Conservation (phyloP, 2,888 invertebrate species). For the Xanthostigma xanthostigma region DNA sequence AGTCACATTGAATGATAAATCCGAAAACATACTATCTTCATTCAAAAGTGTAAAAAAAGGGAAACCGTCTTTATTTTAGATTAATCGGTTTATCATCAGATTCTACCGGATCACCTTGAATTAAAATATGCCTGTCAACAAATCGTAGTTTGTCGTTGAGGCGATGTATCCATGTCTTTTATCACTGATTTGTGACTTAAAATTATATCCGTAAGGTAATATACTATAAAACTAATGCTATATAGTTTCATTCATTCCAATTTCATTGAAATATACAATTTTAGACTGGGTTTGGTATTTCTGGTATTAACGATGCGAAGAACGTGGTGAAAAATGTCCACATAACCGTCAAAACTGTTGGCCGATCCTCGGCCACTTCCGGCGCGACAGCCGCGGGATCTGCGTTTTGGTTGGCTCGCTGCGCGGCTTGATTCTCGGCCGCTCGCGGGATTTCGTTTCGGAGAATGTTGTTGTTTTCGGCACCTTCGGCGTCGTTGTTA, state of each 20-base stretch:
- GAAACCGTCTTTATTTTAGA: too few relatives aligned
- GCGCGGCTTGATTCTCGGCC: constrained; percentile 4
- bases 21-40: too few relatives aligned
- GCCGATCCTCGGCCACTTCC: constrained; percentile 32
- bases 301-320: constrained; percentile 87
- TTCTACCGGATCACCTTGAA: too few relatives aligned
- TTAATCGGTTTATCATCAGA: too few relatives aligned
- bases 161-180: too few relatives aligned
- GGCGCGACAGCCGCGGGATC: constrained; percentile 17
- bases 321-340: constrained; percentile 89
- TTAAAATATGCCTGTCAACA: too few relatives aligned
- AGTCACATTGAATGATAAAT: background rate
- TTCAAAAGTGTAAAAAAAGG: too few relatives aligned
- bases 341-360: constrained; percentile 55
- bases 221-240: too few relatives aligned
- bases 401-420: constrained; percentile 9
- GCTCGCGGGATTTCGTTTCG: constrained; percentile 5
- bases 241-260: too few relatives aligned
- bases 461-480: constrained; percentile 13
- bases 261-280: too few relatives aligned
- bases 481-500: constrained; percentile 17
- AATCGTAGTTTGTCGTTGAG: too few relatives aligned
- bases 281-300: constrained; percentile 53
- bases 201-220: too few relatives aligned
- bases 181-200: background rate